Conservation (phyloP, 2,113 vertebrate species). For the Opisthocomus hoazin region DNA sequence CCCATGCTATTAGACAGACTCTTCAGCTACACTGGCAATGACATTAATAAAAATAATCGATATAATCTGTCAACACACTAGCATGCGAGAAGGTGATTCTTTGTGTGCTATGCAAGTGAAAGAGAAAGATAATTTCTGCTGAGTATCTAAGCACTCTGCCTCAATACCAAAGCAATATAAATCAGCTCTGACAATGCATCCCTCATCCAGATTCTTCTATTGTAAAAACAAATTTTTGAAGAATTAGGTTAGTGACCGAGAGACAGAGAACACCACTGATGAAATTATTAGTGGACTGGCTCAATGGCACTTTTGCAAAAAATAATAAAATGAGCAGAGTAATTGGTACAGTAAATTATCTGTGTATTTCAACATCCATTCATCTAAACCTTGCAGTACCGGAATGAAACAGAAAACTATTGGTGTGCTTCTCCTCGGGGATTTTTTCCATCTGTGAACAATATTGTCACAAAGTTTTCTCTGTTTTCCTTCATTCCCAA, state of each 20-base stretch:
- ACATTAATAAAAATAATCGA: neutral
- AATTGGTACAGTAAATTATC: neutral
- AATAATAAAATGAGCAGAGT: neutral
- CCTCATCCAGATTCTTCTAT: constrained; percentile 23
- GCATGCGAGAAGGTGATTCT: constrained; percentile 24
- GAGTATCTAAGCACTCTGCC: constrained; percentile 15
- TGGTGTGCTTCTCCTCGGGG: neutral
- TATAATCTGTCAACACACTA: neutral
- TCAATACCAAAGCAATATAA: constrained; percentile 21
- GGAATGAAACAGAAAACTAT: neutral
- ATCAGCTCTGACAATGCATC: constrained; percentile 37
- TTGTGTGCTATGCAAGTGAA: constrained; percentile 23
- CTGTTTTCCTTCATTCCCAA: neutral
- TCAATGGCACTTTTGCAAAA: neutral
- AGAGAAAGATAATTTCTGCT: constrained; percentile 16
- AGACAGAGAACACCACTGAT: constrained; percentile 14
- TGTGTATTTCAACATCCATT: neutral
- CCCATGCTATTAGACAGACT: neutral
- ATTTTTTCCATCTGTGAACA: neutral
- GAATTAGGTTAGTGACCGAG: neutral
- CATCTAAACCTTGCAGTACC: neutral
- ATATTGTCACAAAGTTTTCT: neutral
- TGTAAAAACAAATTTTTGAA: constrained; percentile 23
- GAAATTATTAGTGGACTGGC: constrained; percentile 1
- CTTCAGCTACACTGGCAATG: neutral